Percentiles rank a stretch among this genome's conserved stretches.
These are phyloP conservation scores for Megaceryle maxima DNA, from an alignment of 2,113 vertebrate species.

Conservation along the genomic window DNA sequence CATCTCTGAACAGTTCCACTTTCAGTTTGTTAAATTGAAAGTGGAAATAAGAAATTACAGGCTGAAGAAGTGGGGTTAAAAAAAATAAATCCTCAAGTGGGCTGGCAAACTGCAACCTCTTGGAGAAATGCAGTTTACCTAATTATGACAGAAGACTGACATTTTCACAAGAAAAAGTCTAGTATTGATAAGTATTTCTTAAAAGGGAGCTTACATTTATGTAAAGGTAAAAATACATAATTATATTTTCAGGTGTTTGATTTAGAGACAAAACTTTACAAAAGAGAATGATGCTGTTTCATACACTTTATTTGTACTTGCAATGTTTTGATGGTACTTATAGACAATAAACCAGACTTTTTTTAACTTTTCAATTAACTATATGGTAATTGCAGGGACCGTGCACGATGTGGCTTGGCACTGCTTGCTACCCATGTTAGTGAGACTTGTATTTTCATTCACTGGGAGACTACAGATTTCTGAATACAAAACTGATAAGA, in stretches of 20 bases:
- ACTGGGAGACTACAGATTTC: background rate
- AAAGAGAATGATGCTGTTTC: background rate
- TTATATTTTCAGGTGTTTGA: background rate
- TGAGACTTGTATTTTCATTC: background rate
- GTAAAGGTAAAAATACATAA: background rate
- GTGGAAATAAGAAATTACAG: slow-evolving; percentile 45
- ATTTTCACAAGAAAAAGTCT: background rate
- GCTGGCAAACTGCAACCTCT: background rate
- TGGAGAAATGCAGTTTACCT: background rate
- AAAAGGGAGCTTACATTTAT: background rate
- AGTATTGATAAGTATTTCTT: background rate
- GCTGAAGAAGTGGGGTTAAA: slow-evolving; percentile 33
- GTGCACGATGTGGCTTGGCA: background rate
- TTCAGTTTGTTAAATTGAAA: background rate
- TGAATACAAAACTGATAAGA: background rate
- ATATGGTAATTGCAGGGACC: background rate
- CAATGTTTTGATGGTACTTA: background rate
- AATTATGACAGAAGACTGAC: background rate
- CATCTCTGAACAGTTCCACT: background rate
- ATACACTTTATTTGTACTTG: background rate
- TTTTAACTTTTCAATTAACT: background rate
- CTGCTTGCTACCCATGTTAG: background rate
- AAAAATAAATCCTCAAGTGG: slow-evolving; percentile 8
- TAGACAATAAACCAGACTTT: background rate
- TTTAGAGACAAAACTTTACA: background rate